Evolutionary conservation across 2,113 vertebrate genomes (phyloP).

Genomic region (Eurystomus gularis): DNA sequence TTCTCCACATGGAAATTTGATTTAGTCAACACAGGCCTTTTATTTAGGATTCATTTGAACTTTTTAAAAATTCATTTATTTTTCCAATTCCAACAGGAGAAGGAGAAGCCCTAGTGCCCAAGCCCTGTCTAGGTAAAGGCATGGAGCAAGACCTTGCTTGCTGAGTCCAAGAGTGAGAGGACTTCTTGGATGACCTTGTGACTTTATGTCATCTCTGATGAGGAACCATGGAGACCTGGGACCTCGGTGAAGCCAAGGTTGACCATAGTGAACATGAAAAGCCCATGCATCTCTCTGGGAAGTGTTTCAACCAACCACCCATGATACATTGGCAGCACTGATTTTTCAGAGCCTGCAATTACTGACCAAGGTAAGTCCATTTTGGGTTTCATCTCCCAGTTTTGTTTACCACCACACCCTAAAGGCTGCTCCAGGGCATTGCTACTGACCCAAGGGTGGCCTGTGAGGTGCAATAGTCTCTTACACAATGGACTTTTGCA

Average conservation of each 20-base stretch:
- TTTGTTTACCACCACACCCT: neutral
- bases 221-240: neutral
- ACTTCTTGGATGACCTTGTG: rapidly evolving
- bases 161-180: neutral
- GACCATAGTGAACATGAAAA: neutral
- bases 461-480: neutral
- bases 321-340: neutral
- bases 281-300: neutral
- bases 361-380: neutral
- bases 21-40: neutral
- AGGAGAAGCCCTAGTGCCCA: neutral
- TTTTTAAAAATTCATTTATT: neutral
- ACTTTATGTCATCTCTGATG: neutral
- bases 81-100: neutral
- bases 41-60: neutral
- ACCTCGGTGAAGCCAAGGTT: neutral
- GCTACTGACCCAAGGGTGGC: neutral
- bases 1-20: neutral
- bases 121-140: neutral
- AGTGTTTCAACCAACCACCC: neutral
- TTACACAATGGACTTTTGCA: neutral
- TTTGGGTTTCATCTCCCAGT: neutral
- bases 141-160: neutral
- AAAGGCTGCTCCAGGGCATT: neutral
- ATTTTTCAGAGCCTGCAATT: neutral